Evolutionary conservation across 2,888 invertebrate species (phyloP), one percentile per base, ranked within the genome.

Genomic region (Scotopteryx bipunctaria): DNA sequence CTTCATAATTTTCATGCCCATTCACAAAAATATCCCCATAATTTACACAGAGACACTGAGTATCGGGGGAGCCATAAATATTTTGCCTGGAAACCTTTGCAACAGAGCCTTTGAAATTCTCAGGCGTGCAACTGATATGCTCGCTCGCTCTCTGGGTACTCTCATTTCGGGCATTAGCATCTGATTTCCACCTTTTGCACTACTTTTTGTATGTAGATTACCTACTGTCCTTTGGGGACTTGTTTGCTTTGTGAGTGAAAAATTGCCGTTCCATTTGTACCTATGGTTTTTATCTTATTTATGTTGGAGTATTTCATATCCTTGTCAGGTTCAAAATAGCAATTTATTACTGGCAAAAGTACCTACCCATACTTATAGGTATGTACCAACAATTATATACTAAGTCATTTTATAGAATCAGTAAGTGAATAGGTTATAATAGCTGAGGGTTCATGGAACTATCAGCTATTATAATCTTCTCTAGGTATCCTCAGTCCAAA

Each of bases 11-110:
- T 65, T 64, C 47, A 63, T 51, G 61, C 53, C 56, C 55, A 64
- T 69, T 69, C 66, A 59, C 61, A 66, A 71, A 73, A 77, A 70
- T 64, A 64, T 65, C 61, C 64, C 71, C 71, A 64, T 75, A 75
- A 76, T 70, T 78, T 70, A 71, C 61, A 60, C 57, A 65, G 58
- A 64, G 66, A 70, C 67, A 65, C 63, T 63, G 67, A 69, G 65
- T 72, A 65, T 56, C 50, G 38, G 31, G 64, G 61, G 66, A 53
- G 57, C 60, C 57, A 72, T 78, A 77, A 78, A 79, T 80, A 73
- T 74, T 71, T 71, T 65, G 59, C 53, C 44, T 45, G 58, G 44
- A 67, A 71, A 66, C 64, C 64, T 64, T 43, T 59, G 62, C 61
- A 62, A 58, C 59, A 55, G 35, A 37, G 60, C 53, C 66, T 71